Conservation (phyloP, 2,113 vertebrate genomes). For the Polypterus senegalus region DNA sequence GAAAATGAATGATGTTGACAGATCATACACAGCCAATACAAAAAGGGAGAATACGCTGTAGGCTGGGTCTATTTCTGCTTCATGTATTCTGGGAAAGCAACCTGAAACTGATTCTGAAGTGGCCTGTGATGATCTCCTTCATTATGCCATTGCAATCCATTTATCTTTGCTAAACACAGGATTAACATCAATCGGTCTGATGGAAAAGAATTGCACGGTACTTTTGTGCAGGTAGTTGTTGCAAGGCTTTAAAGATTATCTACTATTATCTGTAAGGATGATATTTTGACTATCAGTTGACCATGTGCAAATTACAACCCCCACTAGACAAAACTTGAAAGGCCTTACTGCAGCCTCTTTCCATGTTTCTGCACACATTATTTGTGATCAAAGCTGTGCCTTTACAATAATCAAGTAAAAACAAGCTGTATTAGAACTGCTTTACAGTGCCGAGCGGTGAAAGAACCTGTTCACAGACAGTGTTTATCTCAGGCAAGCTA, state of each 20-base stretch:
- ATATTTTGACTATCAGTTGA: slow-evolving; percentile 21
- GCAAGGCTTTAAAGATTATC: background rate
- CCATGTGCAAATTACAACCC: background rate
- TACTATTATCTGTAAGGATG: slow-evolving; percentile 1
- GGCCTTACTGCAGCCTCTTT: background rate
- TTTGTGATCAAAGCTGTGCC: slow-evolving; percentile 16
- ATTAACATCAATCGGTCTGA: slow-evolving; percentile 2
- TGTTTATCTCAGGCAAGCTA: slow-evolving; percentile 1
- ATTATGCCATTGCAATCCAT: background rate
- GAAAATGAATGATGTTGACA: no score
- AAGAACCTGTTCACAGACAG: slow-evolving; percentile 12
- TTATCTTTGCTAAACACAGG: slow-evolving; percentile 2
- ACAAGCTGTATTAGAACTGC: slow-evolving; percentile 8
- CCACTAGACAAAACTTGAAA: background rate
- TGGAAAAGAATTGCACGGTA: background rate
- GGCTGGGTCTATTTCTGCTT: no score
- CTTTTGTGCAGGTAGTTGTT: slow-evolving; percentile 6
- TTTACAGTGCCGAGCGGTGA: background rate
- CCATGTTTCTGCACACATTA: slow-evolving; percentile 8
- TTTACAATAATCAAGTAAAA: slow-evolving; percentile 15
- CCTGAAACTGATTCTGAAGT: no score
- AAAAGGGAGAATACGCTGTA: no score
- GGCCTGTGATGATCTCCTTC: background rate
- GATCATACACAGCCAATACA: no score
- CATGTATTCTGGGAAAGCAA: no score